Evolutionary conservation across 2,888 invertebrate species (phyloP), one percentile per base, ranked within the genome.

Genomic region (Drosophila falleni): DNA sequence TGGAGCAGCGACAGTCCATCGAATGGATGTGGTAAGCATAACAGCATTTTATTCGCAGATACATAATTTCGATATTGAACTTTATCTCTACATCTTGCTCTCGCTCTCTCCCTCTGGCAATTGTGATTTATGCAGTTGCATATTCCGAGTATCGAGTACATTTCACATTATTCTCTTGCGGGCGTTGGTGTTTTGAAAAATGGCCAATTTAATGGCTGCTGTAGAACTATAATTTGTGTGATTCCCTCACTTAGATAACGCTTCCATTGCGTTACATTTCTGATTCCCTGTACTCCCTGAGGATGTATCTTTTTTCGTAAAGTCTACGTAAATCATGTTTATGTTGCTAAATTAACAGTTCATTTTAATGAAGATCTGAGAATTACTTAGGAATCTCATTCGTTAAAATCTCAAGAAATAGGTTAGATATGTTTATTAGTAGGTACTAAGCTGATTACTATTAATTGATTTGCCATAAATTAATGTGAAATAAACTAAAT

Each of bases 41-140:
- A 76, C 66, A 42, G 63, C 49, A 74, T 37, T 61, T 68, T 55
- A 74, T 69, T 13, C 8, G 8, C 47, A 31, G 10, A 33, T 56
- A 33, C 54, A 71, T 50, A 49, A 54, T 66, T 56, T 41, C 41
- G 41, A 60, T 70, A 73, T 60, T 70, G 51, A 39, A 66, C 29
- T 51, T 58, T 61, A 53, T 60, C 55, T 44, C 35, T 10, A 35
- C 15, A 44, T 53, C 47, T 41, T 19, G 29, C 31, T 3, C 31
- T 31, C 16, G n/a, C 23, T 29, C 29, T 11, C 10, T 13, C 11
- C 35, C 53, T 9, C n/a, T 16, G 60, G 16, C 63, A 79, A 85
- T 81, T 82, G 81, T 85, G 85, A 83, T 83, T 83, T 83, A 85
- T 82, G 79, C 64, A 70, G 61, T 78, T 69, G 61, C 72, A 63